A percentile compares a stretch with the other conserved stretches of the same genome.
Conservation (phyloP, 1,140 invertebrate genomes). For the Euura saliciscinereae region DNA sequence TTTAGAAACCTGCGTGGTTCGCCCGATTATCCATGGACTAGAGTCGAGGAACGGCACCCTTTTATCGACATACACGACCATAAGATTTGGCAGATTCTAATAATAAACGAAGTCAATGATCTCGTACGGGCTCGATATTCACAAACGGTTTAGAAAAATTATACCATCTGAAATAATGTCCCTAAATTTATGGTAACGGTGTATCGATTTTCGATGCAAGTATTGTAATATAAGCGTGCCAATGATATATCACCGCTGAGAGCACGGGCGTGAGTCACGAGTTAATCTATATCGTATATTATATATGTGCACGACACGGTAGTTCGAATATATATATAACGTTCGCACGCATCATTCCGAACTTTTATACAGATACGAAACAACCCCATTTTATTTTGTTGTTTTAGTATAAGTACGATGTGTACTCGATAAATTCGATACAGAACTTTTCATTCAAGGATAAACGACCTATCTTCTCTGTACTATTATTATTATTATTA, state of each 20-base stretch:
- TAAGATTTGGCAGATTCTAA: not conserved
- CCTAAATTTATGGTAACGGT: not conserved
- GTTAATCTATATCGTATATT: not conserved
- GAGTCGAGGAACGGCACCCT: not conserved
- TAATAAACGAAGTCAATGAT: not conserved
- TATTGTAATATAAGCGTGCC: not conserved
- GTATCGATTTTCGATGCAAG: not conserved
- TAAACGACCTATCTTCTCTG: too few species aligned
- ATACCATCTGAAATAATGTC: not conserved
- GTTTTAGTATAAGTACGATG: too few species aligned
- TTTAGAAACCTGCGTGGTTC: not conserved
- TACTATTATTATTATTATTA: too few species aligned
- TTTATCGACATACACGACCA: not conserved
- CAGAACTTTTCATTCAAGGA: too few species aligned
- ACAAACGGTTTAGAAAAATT: not conserved
- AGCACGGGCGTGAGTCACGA: conserved; percentile 4
- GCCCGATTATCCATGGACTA: not conserved
- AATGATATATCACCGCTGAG: not conserved
- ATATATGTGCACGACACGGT: not conserved
- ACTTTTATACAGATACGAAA: too few species aligned
- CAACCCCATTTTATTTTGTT: too few species aligned
- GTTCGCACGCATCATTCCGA: not conserved
- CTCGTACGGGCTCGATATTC: too few species aligned
- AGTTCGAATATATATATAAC: not conserved
- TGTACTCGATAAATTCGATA: too few species aligned